Base-by-base conservation (phyloP, 1,140 invertebrate genomes). In the Harpegnathos saltator region DNA sequence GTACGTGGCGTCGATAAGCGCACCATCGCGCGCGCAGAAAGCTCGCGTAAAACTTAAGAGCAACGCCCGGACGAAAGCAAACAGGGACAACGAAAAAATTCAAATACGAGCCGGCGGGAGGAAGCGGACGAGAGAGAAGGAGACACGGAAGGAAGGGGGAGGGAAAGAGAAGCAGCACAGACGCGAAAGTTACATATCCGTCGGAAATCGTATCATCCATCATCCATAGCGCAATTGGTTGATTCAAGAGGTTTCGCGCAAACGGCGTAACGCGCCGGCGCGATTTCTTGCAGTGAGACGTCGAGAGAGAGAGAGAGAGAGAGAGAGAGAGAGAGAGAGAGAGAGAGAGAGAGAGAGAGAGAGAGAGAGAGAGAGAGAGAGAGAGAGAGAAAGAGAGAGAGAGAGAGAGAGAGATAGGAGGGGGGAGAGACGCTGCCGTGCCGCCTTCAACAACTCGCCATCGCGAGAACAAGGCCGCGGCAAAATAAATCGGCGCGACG, bases 401-500 rank as follows among this genome's bases (percentile, higher is more conserved):
- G n/a, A n/a, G n/a, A n/a, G n/a, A n/a, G n/a, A n/a, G n/a, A n/a
- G n/a, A n/a, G n/a, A n/a, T n/a, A n/a, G n/a, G n/a, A n/a, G n/a
- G n/a, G n/a, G n/a, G n/a, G n/a, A n/a, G n/a, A n/a, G n/a, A n/a
- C n/a, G n/a, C n/a, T n/a, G n/a, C n/a, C n/a, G n/a, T n/a, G n/a
- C n/a, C n/a, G n/a, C n/a, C n/a, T n/a, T n/a, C n/a, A n/a, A n/a
- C n/a, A n/a, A 38, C 50, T 68, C 33, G 63, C 63, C 3, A 66
- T 9, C 11, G 4, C 38, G 7, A 78, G 63, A 78, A 78, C 75
- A 78, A 78, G 50, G 63, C 74, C 24, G 62, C 52, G 65, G 22
- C 52, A 38, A 80, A 80, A 71, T 71, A 80, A 69, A 80, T 80
- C 75, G 75, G 44, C 65, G 22, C 65, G n/a, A n/a, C 69, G 61